Conservation (phyloP, 2,113 vertebrate genomes). For the Perca flavescens region DNA sequence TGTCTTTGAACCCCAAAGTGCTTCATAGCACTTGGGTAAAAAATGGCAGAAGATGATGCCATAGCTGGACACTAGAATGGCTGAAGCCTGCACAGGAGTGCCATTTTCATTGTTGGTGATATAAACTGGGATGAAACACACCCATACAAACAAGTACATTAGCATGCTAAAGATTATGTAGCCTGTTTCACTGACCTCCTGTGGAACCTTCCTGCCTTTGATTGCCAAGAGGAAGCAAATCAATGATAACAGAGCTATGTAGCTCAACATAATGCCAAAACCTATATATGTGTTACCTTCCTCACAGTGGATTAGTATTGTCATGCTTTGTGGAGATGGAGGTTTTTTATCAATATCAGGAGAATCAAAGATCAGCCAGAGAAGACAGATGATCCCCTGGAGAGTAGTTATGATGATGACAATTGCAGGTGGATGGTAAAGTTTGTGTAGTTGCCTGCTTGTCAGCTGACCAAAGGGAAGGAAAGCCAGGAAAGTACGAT, state of each 20-base stretch:
- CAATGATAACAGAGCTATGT: constrained; percentile 75
- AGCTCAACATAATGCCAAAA: constrained; percentile 77
- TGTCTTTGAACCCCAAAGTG: constrained; percentile 18
- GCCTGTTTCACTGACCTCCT: constrained; percentile 76
- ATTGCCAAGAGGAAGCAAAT: constrained; percentile 78
- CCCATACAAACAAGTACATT: constrained; percentile 81
- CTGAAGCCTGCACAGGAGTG: constrained; percentile 71
- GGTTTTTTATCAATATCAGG: constrained; percentile 27
- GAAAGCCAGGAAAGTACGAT: constrained; percentile 70
- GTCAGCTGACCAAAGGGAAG: constrained; percentile 58
- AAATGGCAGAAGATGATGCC: constrained; percentile 79
- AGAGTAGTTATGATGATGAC: constrained; percentile 48
- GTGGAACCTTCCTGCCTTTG: constrained; percentile 75
- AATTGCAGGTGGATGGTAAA: constrained; percentile 67
- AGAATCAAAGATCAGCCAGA: constrained; percentile 74
- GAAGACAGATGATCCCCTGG: constrained; percentile 72
- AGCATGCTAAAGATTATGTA: constrained; percentile 83
- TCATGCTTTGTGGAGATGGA: constrained; percentile 45
- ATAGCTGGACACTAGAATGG: constrained; percentile 79
- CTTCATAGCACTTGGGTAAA: constrained; percentile 71
- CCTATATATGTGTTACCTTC: constrained; percentile 66
- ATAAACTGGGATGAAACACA: constrained; percentile 78
- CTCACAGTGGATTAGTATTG: constrained; percentile 45
- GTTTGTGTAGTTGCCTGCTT: constrained; percentile 26
- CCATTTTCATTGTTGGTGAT: constrained; percentile 57